These are phyloP conservation scores for Fregetta grallaria DNA, from an alignment of 2,113 vertebrate genomes.

Conservation along the genomic window DNA sequence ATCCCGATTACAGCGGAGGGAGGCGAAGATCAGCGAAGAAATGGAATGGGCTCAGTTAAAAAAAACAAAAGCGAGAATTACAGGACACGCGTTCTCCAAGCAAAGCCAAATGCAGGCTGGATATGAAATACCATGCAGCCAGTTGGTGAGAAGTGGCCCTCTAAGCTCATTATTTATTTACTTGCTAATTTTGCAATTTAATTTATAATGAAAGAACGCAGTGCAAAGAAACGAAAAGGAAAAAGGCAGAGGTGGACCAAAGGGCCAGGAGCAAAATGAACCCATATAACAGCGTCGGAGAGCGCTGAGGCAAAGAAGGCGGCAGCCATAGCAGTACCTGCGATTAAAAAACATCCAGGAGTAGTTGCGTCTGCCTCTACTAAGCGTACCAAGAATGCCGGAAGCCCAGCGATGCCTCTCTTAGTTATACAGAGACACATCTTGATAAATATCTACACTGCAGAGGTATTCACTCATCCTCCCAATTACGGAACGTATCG, in stretches of 20 bases:
- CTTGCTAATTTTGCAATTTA: not conserved
- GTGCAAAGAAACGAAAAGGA: not conserved
- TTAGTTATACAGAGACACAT: not conserved
- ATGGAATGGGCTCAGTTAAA: not conserved
- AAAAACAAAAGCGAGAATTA: not conserved
- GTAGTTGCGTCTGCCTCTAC: not conserved
- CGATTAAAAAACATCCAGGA: accelerated
- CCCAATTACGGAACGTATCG: not conserved
- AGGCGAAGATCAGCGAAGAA: not conserved
- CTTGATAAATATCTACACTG: not conserved
- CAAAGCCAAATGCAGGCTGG: not conserved
- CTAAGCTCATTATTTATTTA: not conserved
- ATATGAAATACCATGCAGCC: not conserved
- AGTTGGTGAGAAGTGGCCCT: not conserved
- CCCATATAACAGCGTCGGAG: not conserved
- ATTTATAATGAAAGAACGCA: not conserved
- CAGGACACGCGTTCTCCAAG: accelerated
- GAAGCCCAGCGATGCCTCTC: not conserved
- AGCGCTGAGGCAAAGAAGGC: not conserved
- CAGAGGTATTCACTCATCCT: not conserved
- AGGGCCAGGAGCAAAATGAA: not conserved
- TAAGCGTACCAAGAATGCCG: not conserved
- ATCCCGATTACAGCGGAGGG: not conserved
- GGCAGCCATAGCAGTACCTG: not conserved
- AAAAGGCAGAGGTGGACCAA: not conserved